These are phyloP conservation scores for Rhinichthys klamathensis DNA, from an alignment of 2,113 vertebrate species.

Conservation along the genomic window DNA sequence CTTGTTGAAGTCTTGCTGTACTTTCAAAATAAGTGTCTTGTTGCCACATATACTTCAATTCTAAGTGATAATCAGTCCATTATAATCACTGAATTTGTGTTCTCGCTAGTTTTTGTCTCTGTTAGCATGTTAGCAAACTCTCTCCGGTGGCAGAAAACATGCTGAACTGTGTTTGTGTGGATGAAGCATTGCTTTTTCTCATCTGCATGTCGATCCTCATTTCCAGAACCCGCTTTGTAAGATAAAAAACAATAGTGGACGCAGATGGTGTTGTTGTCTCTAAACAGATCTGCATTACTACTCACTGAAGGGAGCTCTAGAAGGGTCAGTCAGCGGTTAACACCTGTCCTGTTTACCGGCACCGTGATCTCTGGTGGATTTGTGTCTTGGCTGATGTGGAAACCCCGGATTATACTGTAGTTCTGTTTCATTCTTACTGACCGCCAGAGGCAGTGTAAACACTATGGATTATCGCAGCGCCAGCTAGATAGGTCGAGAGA, in stretches of 20 bases:
- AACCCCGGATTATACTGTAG: not conserved
- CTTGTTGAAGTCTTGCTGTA: not conserved
- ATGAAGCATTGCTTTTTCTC: conserved; percentile 36
- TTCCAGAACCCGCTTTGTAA: not conserved
- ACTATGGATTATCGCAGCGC: no score
- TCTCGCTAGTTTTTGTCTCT: not conserved
- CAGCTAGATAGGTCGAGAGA: no score
- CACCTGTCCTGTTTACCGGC: conserved; percentile 26
- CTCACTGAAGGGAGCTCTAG: not conserved
- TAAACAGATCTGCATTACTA: no score
- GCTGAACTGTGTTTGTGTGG: not conserved
- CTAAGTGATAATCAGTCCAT: not conserved
- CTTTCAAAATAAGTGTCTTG: not conserved
- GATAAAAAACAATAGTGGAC: not conserved
- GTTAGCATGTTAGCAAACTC: not conserved
- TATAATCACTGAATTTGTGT: not conserved
- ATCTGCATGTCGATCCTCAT: not conserved
- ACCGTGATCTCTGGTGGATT: not conserved
- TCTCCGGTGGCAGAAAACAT: not conserved
- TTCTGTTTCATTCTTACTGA: no score
- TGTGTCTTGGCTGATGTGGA: conserved; percentile 26
- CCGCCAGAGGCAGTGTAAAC: no score
- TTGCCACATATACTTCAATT: not conserved
- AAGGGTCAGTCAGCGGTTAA: conserved; percentile 5
- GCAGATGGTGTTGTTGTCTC: not conserved